Evolutionary conservation across 2,888 invertebrate species (phyloP).

Genomic region (Podotricha telesiphe): DNA sequence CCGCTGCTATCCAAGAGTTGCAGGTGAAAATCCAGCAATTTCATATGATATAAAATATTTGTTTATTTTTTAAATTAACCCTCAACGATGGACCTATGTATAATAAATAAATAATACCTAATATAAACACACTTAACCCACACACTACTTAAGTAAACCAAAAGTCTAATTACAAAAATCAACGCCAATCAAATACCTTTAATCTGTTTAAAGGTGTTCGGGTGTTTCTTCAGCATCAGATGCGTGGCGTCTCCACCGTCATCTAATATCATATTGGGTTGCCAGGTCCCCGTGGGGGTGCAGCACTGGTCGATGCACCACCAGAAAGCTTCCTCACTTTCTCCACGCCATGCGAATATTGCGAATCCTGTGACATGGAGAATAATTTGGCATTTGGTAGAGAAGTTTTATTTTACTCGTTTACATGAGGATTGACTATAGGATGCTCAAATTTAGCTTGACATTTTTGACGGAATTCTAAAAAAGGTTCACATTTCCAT

Average conservation of each 20-base stretch:
- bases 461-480: too few species aligned
- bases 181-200: constrained; percentile 74
- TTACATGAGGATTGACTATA: too few species aligned
- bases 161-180: not conserved
- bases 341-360: constrained; percentile 98
- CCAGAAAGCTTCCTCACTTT: constrained; percentile 99
- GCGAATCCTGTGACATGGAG: constrained; percentile 85
- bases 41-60: too few species aligned
- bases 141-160: not conserved
- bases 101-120: too few species aligned
- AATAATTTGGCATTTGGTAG: not conserved
- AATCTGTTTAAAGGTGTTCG: constrained; percentile 95
- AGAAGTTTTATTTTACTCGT: too few species aligned
- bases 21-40: too few species aligned
- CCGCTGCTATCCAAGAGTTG: too few species aligned
- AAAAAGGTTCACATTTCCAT: too few species aligned
- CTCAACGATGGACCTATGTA: too few species aligned
- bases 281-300: constrained; percentile 95
- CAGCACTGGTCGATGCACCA: constrained; percentile 98
- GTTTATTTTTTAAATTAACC: too few species aligned
- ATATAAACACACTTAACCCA: too few species aligned
- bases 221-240: constrained; percentile 97
- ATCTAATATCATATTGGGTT: constrained; percentile 98
- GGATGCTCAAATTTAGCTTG: too few species aligned
- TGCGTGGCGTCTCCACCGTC: constrained; percentile 99